A percentile compares a stretch with the other conserved stretches of the same genome.
Evolutionary conservation across 2,888 invertebrate species (phyloP).

Genomic region (Pherbina coryleti): DNA sequence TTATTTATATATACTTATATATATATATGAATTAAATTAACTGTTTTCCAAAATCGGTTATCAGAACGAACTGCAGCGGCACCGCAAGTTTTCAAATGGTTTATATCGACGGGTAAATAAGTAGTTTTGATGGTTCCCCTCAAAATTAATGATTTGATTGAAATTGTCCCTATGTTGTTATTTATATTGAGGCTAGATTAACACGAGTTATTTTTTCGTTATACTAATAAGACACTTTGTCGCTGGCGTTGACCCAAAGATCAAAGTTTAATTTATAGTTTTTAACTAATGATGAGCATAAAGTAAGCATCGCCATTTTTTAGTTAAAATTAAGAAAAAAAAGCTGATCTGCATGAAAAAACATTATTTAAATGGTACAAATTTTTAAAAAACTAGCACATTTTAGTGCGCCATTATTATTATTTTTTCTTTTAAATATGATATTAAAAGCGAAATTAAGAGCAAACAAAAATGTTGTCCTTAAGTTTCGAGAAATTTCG

Average conservation of each 20-base stretch:
- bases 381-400: too few relatives aligned
- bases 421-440: too few relatives aligned
- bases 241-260: neutral
- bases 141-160: neutral
- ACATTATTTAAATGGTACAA: too few relatives aligned
- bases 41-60: constrained; percentile 27
- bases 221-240: neutral
- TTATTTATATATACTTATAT: too few relatives aligned
- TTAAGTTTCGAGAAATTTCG: neutral
- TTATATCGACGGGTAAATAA: constrained; percentile 66
- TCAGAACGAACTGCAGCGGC: constrained; percentile 62
- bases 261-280: too few relatives aligned
- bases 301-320: too few relatives aligned
- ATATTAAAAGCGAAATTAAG: too few relatives aligned
- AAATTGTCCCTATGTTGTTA: neutral
- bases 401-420: too few relatives aligned
- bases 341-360: too few relatives aligned
- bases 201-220: neutral
- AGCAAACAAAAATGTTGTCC: too few relatives aligned
- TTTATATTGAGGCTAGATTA: neutral
- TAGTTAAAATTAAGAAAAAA: neutral
- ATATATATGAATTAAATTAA: neutral
- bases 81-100: constrained; percentile 65
- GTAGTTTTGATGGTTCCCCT: neutral
- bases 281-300: too few relatives aligned